phyloP scores from a whole-genome alignment of 2,797 vertebrate species.

The Sarcoramphus papa region DNA sequence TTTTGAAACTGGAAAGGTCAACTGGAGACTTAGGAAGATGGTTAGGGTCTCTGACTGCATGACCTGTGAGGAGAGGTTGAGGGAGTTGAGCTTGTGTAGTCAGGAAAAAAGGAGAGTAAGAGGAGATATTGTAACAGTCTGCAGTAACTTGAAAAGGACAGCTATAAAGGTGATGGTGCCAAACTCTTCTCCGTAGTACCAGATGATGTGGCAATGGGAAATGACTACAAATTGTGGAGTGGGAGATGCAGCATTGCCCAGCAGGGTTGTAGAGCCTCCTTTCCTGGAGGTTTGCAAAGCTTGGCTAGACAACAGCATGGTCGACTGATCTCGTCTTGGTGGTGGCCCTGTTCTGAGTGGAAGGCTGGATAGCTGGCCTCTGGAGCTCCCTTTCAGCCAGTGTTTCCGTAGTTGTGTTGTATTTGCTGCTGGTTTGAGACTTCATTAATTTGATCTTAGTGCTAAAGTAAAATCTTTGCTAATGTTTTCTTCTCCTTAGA shows the following conservation, averaged over 20 bases:
- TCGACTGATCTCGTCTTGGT: accelerated
- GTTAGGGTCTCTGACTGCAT: neutral
- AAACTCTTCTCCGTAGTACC: neutral
- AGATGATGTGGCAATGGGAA: neutral
- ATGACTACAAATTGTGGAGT: neutral
- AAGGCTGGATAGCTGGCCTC: neutral
- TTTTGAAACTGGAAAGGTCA: neutral
- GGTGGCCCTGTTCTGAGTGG: neutral
- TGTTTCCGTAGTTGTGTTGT: neutral
- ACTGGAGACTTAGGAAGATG: neutral
- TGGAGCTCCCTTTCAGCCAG: neutral
- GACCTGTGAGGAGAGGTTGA: neutral
- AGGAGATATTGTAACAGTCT: neutral
- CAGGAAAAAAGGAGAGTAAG: neutral
- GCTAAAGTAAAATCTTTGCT: neutral
- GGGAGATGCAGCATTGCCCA: neutral
- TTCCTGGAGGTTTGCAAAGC: neutral
- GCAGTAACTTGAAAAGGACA: neutral
- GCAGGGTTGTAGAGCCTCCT: accelerated
- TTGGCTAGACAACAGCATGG: neutral
- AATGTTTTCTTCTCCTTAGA: neutral
- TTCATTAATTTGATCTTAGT: neutral
- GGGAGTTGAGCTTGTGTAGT: neutral
- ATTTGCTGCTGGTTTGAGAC: neutral
- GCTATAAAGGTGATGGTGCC: neutral